A percentile compares a stretch with the other conserved stretches of the same genome.
Conservation (phyloP, 2,797 vertebrate genomes). For the Syngnathus rostellatus region DNA sequence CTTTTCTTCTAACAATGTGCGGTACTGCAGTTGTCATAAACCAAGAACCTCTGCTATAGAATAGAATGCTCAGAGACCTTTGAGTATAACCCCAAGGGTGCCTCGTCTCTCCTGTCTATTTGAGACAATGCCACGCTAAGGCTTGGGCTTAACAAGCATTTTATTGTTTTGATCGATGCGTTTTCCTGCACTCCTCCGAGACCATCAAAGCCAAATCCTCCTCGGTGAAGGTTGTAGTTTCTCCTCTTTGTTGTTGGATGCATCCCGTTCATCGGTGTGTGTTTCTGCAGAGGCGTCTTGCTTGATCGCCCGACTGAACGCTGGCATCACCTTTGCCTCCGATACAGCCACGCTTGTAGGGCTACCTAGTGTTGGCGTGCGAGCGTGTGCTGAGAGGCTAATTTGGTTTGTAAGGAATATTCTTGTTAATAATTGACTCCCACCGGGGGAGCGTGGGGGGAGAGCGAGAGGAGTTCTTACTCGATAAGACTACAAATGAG, state of each 20-base stretch:
- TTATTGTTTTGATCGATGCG: conserved; percentile 22
- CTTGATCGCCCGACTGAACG: conserved; percentile 4
- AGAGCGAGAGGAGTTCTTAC: not conserved
- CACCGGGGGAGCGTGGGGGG: not conserved
- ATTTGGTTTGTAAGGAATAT: conserved; percentile 8
- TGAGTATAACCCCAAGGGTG: not conserved
- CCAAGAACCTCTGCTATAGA: not conserved
- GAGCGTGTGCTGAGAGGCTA: not conserved
- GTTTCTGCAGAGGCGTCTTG: conserved; percentile 6
- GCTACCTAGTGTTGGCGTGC: not conserved
- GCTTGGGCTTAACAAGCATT: conserved; percentile 20
- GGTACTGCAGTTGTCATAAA: not conserved
- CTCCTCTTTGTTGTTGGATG: conserved; percentile 7
- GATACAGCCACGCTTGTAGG: not conserved
- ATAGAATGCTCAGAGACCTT: not conserved
- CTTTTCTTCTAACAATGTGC: not conserved
- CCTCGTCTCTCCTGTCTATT: conserved; percentile 12
- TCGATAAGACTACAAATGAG: conserved; percentile 2
- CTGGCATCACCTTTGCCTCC: conserved; percentile 1
- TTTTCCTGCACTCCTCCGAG: conserved; percentile 10
- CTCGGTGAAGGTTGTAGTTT: conserved; percentile 1
- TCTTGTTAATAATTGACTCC: conserved; percentile 7
- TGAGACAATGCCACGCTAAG: conserved; percentile 3
- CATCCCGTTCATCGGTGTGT: not conserved
- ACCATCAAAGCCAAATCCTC: conserved; percentile 6